Evolutionary conservation across 2,888 invertebrate species (phyloP), one percentile per base, ranked within the genome.

Genomic region (Chalcosyrphus nemorum): DNA sequence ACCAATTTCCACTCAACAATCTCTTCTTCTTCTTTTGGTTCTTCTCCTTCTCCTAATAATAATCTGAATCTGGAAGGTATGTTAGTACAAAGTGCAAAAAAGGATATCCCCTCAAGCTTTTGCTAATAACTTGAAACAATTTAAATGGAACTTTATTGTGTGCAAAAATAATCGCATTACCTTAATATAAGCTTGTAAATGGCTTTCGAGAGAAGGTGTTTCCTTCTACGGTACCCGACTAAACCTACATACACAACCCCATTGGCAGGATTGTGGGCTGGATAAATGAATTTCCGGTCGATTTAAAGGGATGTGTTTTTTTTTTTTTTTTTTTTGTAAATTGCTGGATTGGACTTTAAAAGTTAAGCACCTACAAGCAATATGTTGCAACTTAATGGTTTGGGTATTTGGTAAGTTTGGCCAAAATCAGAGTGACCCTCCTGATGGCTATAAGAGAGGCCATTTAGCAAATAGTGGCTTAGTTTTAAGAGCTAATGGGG

Each of bases 151-250:
- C 54, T 82, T 78, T 82, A 72, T 82, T 78, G 77, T 77, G 81
- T 82, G 82, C 68, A 59, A 78, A 78, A 68, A 78, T 78, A 78
- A 74, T 78, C 82, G 82, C 61, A 78, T 82, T 78, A 82, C 72
- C 77, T 61, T 82, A 68, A 56, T 68, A 56, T 65, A 27, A 71
- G 57, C 65, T 72, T 35, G 57, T 77, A 65, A 72, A 71, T 54
- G 66, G 41, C 27, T 78, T 78, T 41, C 38, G 50, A 7, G n/a
- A 47, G 13, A 61, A 41, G 43, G 35, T 68, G 52, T 21, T 29
- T 11, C 15, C 9, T 9, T 2, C 11, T 15, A 21, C 4, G 2
- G 47, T 13, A 17, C 2, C 41, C 19, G 13, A 9, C 11, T 21
- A 24, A 35, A 35, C 29, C 0, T n/a, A 21, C 35, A 57, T 41